Conservation (phyloP, 2,797 vertebrate genomes). For the Taenioides sp. region DNA sequence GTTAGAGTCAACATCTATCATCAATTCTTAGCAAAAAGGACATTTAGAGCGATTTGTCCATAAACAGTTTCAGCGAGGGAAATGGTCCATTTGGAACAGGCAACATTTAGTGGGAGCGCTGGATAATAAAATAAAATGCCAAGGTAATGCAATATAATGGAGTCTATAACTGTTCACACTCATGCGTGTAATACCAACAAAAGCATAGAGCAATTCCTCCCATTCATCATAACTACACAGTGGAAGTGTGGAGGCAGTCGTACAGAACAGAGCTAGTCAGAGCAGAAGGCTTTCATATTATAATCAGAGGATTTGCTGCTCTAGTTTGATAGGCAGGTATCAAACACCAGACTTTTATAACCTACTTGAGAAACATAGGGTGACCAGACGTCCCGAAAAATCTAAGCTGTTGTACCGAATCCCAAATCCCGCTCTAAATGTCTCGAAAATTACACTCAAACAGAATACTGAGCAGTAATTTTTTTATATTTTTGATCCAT, state of each 20-base stretch:
- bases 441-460: too few species aligned
- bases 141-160: constrained; percentile 15
- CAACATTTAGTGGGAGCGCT: constrained; percentile 2
- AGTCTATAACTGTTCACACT: constrained; percentile 22
- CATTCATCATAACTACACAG: constrained; percentile 28
- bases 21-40: constrained; percentile 2
- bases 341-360: too few species aligned
- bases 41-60: constrained; percentile 1
- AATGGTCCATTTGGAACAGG: constrained; percentile 2
- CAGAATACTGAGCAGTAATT: too few species aligned
- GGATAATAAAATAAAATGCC: background rate
- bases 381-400: too few species aligned
- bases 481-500: too few species aligned
- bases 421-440: too few species aligned
- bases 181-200: constrained; percentile 24
- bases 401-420: too few species aligned
- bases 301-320: too few species aligned
- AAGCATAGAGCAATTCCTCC: constrained; percentile 11
- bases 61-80: constrained; percentile 1
- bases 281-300: constrained; percentile 10
- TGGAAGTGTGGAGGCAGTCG: constrained; percentile 39
- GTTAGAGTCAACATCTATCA: background rate
- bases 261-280: constrained; percentile 26
- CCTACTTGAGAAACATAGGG: too few species aligned
- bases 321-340: too few species aligned